Evolutionary conservation across 35 echinoderm and acorn worm genomes (phyloP).

Genomic region (Nesometra sesokonis): DNA sequence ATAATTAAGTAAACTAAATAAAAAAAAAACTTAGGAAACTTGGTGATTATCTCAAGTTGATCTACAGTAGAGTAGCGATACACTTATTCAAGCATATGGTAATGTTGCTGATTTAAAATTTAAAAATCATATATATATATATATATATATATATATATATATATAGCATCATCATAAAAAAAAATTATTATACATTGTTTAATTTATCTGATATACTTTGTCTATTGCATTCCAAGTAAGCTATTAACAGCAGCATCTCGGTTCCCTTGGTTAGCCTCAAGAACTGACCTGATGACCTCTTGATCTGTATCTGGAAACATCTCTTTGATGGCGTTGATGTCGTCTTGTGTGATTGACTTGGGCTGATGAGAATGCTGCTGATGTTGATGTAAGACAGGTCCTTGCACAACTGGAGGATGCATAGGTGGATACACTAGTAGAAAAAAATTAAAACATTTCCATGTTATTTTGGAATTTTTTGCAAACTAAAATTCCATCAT

Average conservation of each 20-base stretch:
- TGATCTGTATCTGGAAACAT: slow-evolving; percentile 92
- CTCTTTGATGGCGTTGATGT: slow-evolving; percentile 64
- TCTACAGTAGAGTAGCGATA: too few relatives aligned
- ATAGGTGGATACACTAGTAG: slow-evolving; percentile 43
- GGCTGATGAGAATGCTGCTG: slow-evolving; percentile 14
- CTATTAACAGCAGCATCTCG: slow-evolving; percentile 74
- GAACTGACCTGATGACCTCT: slow-evolving; percentile 63
- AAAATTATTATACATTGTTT: too few relatives aligned
- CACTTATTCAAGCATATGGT: too few relatives aligned
- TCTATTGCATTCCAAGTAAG: slow-evolving; percentile 54
- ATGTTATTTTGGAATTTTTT: too few relatives aligned
- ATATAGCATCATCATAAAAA: too few relatives aligned
- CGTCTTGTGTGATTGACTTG: slow-evolving; percentile 67
- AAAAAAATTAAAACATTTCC: too few relatives aligned
- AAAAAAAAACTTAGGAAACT: too few relatives aligned
- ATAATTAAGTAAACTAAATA: too few relatives aligned
- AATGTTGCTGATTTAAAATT: too few relatives aligned
- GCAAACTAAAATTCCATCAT: background rate
- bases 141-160: too few relatives aligned
- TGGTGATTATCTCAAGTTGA: too few relatives aligned
- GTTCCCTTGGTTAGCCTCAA: slow-evolving; percentile 84
- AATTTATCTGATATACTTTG: background rate
- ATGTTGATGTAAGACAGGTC: slow-evolving; percentile 21
- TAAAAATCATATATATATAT: too few relatives aligned
- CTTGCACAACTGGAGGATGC: slow-evolving; percentile 22